phyloP scores from a whole-genome alignment of 2,888 invertebrate species.

The Volucella inflata region DNA sequence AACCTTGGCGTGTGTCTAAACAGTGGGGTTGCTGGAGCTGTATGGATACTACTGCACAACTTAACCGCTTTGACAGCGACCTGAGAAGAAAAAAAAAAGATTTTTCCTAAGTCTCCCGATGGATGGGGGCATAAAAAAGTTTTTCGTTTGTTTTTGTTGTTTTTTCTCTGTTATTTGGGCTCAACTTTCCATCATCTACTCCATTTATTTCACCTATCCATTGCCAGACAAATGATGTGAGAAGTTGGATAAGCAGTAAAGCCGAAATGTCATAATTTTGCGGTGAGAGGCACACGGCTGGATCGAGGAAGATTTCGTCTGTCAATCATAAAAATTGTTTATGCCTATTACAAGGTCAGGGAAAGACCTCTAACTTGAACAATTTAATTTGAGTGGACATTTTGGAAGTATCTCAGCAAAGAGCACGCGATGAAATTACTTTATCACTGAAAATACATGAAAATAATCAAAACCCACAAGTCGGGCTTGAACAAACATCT shows the following conservation, averaged over 20 bases:
- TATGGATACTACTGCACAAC: constrained; percentile 14
- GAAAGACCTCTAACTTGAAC: too few species aligned
- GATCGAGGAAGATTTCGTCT: neutral
- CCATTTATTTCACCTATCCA: constrained; percentile 26
- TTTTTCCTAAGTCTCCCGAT: neutral
- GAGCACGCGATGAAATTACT: too few species aligned
- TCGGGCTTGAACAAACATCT: too few species aligned
- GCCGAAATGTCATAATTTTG: neutral
- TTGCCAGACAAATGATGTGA: constrained; percentile 20
- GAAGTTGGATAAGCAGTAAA: constrained; percentile 1
- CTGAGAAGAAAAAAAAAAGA: neutral
- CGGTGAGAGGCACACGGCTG: neutral
- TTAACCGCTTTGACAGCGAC: constrained; percentile 16
- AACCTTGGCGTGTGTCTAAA: constrained; percentile 25
- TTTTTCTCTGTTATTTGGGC: neutral
- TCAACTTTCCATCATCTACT: constrained; percentile 13
- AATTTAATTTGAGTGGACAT: too few species aligned
- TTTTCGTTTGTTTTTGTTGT: neutral
- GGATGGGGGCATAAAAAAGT: neutral
- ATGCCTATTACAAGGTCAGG: too few species aligned
- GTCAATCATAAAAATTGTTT: too few species aligned
- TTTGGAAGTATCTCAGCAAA: too few species aligned
- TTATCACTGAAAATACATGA: too few species aligned
- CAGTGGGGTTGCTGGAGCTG: neutral
- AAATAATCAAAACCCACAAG: too few species aligned